Conservation (phyloP, 2,797 vertebrate species). For the Lycodopsis pacificus region DNA sequence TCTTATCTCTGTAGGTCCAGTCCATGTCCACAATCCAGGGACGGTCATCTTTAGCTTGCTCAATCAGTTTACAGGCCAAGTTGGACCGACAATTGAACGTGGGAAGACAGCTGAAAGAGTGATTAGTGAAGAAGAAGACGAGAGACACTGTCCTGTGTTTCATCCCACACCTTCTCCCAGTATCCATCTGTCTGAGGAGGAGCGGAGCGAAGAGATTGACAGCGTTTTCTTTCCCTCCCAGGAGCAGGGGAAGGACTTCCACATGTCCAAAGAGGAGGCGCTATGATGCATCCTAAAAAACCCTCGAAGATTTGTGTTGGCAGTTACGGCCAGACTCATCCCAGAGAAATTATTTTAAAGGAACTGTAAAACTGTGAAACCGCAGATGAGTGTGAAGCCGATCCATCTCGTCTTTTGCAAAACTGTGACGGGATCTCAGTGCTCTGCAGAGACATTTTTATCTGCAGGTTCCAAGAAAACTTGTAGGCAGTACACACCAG, state of each 20-base stretch:
- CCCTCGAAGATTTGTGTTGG: slow-evolving; percentile 13
- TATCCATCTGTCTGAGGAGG: slow-evolving; percentile 80
- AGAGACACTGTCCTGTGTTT: slow-evolving; percentile 55
- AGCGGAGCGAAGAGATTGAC: slow-evolving; percentile 65
- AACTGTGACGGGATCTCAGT: slow-evolving; percentile 16
- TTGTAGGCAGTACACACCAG: background rate
- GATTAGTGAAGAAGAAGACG: slow-evolving; percentile 40
- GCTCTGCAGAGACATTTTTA: slow-evolving; percentile 10
- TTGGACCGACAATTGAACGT: slow-evolving; percentile 51
- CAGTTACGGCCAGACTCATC: slow-evolving; percentile 3
- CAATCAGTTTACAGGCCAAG: slow-evolving; percentile 77
- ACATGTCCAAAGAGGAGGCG: slow-evolving; percentile 83
- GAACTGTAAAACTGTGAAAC: slow-evolving; percentile 28
- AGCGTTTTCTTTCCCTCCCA: slow-evolving; percentile 80
- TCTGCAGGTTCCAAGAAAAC: slow-evolving; percentile 28
- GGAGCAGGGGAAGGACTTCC: slow-evolving; percentile 85
- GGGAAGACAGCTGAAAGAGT: slow-evolving; percentile 27
- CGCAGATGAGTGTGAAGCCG: background rate
- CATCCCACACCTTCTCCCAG: slow-evolving; percentile 68
- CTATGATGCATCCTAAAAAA: slow-evolving; percentile 47
- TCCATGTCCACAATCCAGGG: slow-evolving; percentile 82
- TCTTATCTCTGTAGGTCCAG: slow-evolving; percentile 70
- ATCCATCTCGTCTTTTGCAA: slow-evolving; percentile 20
- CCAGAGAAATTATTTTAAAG: slow-evolving; percentile 8
- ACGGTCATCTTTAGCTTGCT: slow-evolving; percentile 85